phyloP scores from a whole-genome alignment of 2,797 vertebrate genomes.

The Phrynocephalus guinanensis region DNA sequence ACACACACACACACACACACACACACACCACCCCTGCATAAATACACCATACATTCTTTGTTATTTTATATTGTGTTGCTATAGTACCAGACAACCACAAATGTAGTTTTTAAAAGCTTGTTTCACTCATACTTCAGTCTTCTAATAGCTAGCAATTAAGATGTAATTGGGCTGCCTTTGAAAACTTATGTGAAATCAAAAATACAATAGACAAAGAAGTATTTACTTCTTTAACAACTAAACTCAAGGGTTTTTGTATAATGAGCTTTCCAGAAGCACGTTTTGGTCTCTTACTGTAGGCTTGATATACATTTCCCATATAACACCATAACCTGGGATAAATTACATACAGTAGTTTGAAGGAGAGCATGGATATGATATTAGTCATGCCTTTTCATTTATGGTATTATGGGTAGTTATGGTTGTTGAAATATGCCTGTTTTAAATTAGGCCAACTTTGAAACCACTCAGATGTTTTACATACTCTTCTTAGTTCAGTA shows the following conservation, averaged over 20 bases:
- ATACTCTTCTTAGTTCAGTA: background rate
- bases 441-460: background rate
- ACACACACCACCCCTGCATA: background rate
- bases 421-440: background rate
- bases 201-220: constrained; percentile 41
- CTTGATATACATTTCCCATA: background rate
- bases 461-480: background rate
- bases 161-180: constrained; percentile 46
- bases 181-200: constrained; percentile 52
- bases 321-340: background rate
- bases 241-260: background rate
- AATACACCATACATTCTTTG: constrained; percentile 10
- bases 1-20: constrained; percentile 28
- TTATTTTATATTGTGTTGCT: background rate
- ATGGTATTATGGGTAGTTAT: background rate
- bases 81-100: constrained; percentile 43
- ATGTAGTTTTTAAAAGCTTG: constrained; percentile 46
- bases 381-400: background rate
- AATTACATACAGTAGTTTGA: background rate
- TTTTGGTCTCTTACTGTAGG: constrained; percentile 2
- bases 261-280: background rate
- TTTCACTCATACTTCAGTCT: constrained; percentile 34
- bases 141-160: constrained; percentile 47
- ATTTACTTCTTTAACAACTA: constrained; percentile 5
- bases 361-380: background rate